phyloP scores from a whole-genome alignment of 1,140 invertebrate genomes.

The Rhynchophorus ferrugineus region DNA sequence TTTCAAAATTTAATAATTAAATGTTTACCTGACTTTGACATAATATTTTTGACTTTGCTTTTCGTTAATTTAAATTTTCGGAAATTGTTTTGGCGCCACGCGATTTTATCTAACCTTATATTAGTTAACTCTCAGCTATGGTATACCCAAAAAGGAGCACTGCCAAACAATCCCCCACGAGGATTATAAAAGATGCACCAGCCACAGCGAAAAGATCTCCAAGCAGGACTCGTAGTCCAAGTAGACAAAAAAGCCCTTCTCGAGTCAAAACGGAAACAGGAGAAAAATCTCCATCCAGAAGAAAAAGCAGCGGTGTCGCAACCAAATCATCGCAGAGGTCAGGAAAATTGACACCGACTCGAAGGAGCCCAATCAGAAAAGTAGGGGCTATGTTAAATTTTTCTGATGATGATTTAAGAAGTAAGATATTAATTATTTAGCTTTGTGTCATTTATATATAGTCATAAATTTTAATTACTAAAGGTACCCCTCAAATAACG shows the following conservation, averaged over 20 bases:
- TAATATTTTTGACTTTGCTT: too few species aligned
- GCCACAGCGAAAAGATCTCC: conserved; percentile 7
- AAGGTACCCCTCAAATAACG: not conserved
- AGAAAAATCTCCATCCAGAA: conserved; percentile 3
- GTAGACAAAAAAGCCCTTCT: conserved; percentile 25
- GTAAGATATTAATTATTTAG: too few species aligned
- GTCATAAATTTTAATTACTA: too few species aligned
- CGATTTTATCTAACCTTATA: not conserved
- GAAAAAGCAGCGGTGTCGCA: not conserved
- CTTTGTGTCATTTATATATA: too few species aligned
- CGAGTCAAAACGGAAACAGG: conserved; percentile 2
- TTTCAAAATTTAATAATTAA: too few species aligned
- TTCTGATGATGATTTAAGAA: conserved; percentile 11
- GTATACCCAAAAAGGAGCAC: not conserved
- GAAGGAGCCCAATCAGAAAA: conserved; percentile 22
- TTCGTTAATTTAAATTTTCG: too few species aligned
- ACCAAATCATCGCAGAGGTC: conserved; percentile 1
- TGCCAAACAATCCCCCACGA: not conserved
- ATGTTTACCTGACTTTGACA: too few species aligned
- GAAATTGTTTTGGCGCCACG: not conserved
- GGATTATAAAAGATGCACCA: not conserved
- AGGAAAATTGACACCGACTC: conserved; percentile 1
- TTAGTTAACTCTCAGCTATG: not conserved
- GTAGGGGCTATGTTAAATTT: conserved; percentile 11
- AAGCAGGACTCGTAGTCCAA: conserved; percentile 24